phyloP scores from a whole-genome alignment of 2,888 invertebrate species.

The Urechis unicinctus region DNA sequence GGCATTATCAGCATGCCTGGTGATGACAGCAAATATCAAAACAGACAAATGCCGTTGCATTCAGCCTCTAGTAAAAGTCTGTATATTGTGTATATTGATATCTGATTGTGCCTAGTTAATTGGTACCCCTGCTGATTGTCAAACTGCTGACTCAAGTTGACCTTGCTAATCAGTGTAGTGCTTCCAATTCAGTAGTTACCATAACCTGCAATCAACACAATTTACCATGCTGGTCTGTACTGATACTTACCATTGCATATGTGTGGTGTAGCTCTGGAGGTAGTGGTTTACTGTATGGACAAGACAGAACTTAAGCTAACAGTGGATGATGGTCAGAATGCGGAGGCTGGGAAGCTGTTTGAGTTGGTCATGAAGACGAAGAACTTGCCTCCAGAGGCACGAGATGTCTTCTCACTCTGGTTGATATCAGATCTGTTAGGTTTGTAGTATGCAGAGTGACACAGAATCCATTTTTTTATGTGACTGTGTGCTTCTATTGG shows the following conservation, averaged over 20 bases:
- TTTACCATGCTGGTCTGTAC: too few relatives aligned
- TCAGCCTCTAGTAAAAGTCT: not conserved
- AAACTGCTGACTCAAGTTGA: too few relatives aligned
- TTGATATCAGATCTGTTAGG: constrained; percentile 84
- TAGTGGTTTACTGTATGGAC: constrained; percentile 47
- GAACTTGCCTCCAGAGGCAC: constrained; percentile 69
- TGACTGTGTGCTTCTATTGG: too few relatives aligned
- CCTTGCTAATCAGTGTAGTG: too few relatives aligned
- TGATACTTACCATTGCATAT: not conserved
- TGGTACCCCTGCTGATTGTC: too few relatives aligned
- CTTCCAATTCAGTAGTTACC: too few relatives aligned
- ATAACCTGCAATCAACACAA: too few relatives aligned
- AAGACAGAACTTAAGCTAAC: constrained; percentile 59
- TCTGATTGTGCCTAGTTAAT: too few relatives aligned
- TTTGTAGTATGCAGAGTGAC: too few relatives aligned
- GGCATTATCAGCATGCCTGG: not conserved
- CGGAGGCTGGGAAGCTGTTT: constrained; percentile 59
- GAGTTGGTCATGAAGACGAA: constrained; percentile 66
- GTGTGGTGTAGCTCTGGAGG: constrained; percentile 55
- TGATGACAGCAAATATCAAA: not conserved
- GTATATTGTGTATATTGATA: too few relatives aligned
- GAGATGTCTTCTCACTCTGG: constrained; percentile 85
- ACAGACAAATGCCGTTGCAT: not conserved
- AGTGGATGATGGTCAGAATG: constrained; percentile 68
- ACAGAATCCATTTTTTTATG: too few relatives aligned